Base-by-base conservation (phyloP, 2,797 vertebrate species). In the Myripristis jacobus region DNA sequence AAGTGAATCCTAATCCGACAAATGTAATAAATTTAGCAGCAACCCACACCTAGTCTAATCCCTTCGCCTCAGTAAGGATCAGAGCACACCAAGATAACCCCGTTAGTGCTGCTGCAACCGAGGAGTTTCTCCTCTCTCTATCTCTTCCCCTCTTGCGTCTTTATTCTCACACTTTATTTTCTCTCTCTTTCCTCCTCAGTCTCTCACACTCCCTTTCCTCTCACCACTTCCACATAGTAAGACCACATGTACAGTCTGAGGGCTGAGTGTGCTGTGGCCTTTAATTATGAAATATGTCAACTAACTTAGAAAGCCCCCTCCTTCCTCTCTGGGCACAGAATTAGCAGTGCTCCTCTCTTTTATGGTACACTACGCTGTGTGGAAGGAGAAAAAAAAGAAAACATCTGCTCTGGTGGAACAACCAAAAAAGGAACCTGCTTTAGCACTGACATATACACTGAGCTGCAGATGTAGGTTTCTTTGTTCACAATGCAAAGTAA, bases 251-350 rank as follows among this genome's bases (percentile, higher is more conserved):
- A 70, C 64, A 61, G 77, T 80, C 69, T 66, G 75, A 84, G 86
- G 70, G 53, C 75, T 83, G 77, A 46, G 52, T 80, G 73, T 41
- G 41, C 73, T 55, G 48, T 56, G 76, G 80, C 79, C 90, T 92
- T 77, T 90, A 88, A 91, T 92, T 89, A 90, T 65, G 41, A 83
- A 77, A 86, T 55, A 88, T 88, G 81, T 88, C 84, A 73, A 81
- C 61, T 77, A 69, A 31, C 70, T 80, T 50, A 64, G 60, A 79
- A 65, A 66, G 27, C 13, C 1, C 71, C 66, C 70, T 70, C 61
- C 53, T 81, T 85, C 76, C 53, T 80, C 66, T 74, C 38, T 18
- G 34, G 43, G 59, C 68, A 77, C 61, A 34, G 65, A 91, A 88
- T 87, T 79, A 86, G 82, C 79, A 81, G 73, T 70, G 62, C 66